Evolutionary conservation across 2,797 vertebrate species (phyloP).

Genomic region (Pantherophis alleghaniensis): DNA sequence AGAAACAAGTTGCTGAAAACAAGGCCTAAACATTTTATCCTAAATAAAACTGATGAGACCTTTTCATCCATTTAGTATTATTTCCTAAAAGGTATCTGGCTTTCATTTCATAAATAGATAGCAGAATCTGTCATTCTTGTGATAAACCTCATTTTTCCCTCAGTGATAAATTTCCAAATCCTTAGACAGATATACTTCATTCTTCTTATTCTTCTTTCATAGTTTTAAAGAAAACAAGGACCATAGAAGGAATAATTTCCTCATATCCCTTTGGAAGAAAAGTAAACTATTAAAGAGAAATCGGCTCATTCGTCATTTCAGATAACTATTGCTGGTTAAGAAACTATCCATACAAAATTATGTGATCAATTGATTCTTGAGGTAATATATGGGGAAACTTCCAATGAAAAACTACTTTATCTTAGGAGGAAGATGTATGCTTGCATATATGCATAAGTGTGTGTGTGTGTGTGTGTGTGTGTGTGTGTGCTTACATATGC

Average conservation of each 20-base stretch:
- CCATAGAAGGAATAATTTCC: neutral
- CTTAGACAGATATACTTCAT: conserved; percentile 13
- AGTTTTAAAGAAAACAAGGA: conserved; percentile 18
- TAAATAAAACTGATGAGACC: neutral
- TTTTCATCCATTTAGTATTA: conserved; percentile 13
- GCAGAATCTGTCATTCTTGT: conserved; percentile 8
- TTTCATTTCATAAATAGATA: conserved; percentile 42
- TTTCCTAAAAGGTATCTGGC: conserved; percentile 26
- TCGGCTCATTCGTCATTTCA: conserved; percentile 30
- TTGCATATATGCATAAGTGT: neutral
- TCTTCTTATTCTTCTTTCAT: neutral
- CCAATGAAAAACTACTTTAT: conserved; percentile 29
- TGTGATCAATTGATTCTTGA: neutral
- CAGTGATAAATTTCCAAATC: neutral
- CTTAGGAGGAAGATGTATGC: neutral
- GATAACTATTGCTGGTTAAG: conserved; percentile 42
- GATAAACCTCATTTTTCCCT: neutral
- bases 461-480: neutral
- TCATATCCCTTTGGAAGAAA: neutral
- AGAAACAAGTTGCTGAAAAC: neutral
- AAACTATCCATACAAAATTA: conserved; percentile 41
- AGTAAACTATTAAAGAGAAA: conserved; percentile 41
- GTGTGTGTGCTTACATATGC: neutral
- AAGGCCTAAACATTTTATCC: neutral
- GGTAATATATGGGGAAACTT: conserved; percentile 34